Base-by-base conservation (phyloP, 2,113 vertebrate species). In the Sinocyclocheilus maitianheensis region DNA sequence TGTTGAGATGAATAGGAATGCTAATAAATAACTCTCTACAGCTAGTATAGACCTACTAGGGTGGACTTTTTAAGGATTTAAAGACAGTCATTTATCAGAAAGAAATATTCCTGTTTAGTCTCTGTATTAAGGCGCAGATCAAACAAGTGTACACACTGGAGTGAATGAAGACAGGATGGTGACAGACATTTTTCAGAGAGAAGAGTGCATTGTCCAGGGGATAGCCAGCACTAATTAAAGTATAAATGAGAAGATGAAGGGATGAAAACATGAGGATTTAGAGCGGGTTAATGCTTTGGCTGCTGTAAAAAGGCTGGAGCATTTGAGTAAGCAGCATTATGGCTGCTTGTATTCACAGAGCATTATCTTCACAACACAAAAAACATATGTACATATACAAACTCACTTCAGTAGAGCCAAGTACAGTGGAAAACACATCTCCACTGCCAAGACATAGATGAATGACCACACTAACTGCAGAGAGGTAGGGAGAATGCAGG, bases 261-360 rank as follows among this genome's bases (percentile, higher is more conserved):
- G n/a, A 55, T 55, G 24, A 77, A 77, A 77, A 77, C 48, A 77
- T 77, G 24, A 20, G 48, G 76, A 80, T 81, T 81, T 67, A 81
- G 5, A 67, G 60, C 14, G 60, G 37, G 60, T 40, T 46, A 26
- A 48, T 81, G 79, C 8, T 51, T 67, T 81, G 79, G 53, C 60
- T 81, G 8, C 24, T 12, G 34, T 43, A 43, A 24, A 51, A 51
- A 62, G 60, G 55, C 53, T 84, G 37, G 85, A 46, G 71, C 22
- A 30, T 26, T 55, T 74, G 40, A 60, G 67, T 74, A 43, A 67
- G 40, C 30, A 30, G 24, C 69, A 86, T 58, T 60, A 55, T 74
- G 65, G 43, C 60, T 65, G 77, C 79, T 63, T 11, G 40, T 75
- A 87, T 87, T 87, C 85, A 86, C 4, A 71, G 63, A 51, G 24